Conservation (phyloP, 2,888 invertebrate species). For the Eupithecia inturbata region DNA sequence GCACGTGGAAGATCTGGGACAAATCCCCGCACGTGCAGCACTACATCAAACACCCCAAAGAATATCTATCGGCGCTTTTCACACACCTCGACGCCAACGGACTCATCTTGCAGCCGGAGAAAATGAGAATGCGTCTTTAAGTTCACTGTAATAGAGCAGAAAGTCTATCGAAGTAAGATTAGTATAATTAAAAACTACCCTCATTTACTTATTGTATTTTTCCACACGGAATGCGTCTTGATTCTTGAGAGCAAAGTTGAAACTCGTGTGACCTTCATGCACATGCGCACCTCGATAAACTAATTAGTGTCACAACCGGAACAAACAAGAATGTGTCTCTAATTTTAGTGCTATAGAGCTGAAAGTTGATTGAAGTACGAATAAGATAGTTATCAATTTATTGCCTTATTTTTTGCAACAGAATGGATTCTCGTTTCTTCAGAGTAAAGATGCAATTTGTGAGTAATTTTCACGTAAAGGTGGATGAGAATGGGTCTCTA, state of each 20-base stretch:
- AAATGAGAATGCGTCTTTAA: slow-evolving; percentile 67
- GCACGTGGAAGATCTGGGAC: slow-evolving; percentile 89
- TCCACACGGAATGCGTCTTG: not conserved
- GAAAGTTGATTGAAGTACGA: not conserved
- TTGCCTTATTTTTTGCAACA: not conserved
- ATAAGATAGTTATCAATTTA: not conserved
- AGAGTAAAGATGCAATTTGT: not conserved
- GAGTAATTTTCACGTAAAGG: not conserved
- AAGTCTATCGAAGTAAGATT: not conserved
- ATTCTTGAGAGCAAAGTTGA: not conserved
- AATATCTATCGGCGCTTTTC: slow-evolving; percentile 86
- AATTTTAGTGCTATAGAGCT: not conserved
- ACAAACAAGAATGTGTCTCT: not conserved
- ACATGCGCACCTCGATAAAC: not conserved
- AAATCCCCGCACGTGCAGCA: slow-evolving; percentile 90
- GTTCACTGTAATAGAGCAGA: not conserved
- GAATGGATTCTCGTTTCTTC: not conserved
- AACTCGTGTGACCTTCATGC: not conserved
- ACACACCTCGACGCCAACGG: slow-evolving; percentile 85
- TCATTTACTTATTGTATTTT: not conserved
- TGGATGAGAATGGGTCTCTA: not conserved
- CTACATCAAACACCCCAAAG: slow-evolving; percentile 86
- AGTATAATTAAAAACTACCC: not conserved
- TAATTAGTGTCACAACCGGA: not conserved
- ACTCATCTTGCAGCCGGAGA: slow-evolving; percentile 72